Evolutionary conservation across 2,797 vertebrate genomes (phyloP), one percentile per base, ranked within the genome.

Genomic region (Eospalax fontanierii): DNA sequence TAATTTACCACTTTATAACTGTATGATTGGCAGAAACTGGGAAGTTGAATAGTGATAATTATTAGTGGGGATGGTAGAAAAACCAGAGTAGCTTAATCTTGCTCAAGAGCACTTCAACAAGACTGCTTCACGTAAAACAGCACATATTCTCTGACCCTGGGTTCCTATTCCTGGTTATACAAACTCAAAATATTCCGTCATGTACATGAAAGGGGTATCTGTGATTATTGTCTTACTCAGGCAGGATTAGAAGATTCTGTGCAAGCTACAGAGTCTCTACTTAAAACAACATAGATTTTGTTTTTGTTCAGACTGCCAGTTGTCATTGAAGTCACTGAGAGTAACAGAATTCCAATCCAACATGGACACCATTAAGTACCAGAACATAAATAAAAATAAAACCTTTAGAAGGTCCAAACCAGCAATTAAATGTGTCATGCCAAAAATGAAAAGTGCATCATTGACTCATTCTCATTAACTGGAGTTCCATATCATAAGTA

Each of bases 11-110:
- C 80, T 95, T 96, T 94, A 90, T 76, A 97, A 57, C 50, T 43
- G 96, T 92, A 63, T 97, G 93, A 97, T 82, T 95, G 91, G 93
- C 87, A 97, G 95, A 96, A 92, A 83, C 61, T 89, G 92, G 79
- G 70, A 94, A 87, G 66, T n/a, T 94, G 82, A 97, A 93, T 78
- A 73, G 63, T 81, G 71, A 12, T 92, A 80, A 96, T 96, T 88
- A 95, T 95, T 96, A 90, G 71, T 71, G 43, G 66, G 88, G 88
- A 74, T 54, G 92, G 82, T 93, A n/a, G 46, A 81, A 80, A 91
- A 91, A 38, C 38, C 76, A 91, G 79, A 94, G 28, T 46, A 80
- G 35, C 30, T 94, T 93, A 92, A 94, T 95, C 43, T 96, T 82
- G n/a, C 73, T 96, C 46, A 89, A 94, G 90, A 89, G 71, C 73